Percentiles rank a stretch among this genome's conserved stretches.
Evolutionary conservation across 2,888 invertebrate species (phyloP).

Genomic region (Yponomeuta malinellus): DNA sequence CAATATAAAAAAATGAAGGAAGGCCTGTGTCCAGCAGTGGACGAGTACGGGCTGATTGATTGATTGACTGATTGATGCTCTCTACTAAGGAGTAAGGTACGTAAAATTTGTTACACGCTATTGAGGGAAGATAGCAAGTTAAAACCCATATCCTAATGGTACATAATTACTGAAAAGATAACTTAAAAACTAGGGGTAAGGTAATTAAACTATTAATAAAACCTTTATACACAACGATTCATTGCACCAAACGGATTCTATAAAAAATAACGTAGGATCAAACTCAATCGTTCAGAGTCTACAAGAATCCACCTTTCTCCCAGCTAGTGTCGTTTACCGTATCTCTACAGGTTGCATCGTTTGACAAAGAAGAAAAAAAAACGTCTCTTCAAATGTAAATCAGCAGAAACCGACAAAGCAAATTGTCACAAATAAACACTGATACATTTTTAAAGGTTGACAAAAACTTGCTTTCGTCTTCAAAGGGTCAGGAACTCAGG

Average conservation of each 20-base stretch:
- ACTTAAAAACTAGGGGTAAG: no score
- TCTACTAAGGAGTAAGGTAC: no score
- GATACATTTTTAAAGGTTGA: constrained; percentile 66
- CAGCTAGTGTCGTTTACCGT: constrained; percentile 69
- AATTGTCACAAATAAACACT: constrained; percentile 76
- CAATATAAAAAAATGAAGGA: no score
- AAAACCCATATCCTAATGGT: no score
- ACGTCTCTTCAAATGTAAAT: constrained; percentile 72
- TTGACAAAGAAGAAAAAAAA: constrained; percentile 49
- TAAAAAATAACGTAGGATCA: background rate
- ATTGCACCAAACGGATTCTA: background rate
- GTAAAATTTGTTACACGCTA: no score
- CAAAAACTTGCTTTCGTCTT: constrained; percentile 61
- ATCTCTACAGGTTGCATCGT: constrained; percentile 65
- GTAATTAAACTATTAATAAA: no score
- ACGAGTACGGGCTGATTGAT: no score
- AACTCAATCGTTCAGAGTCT: background rate
- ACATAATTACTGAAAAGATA: no score
- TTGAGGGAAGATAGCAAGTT: no score
- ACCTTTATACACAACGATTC: no score
- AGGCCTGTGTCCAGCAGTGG: no score
- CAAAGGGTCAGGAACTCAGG: constrained; percentile 71
- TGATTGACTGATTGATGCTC: no score
- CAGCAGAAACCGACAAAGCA: constrained; percentile 73
- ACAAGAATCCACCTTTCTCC: constrained; percentile 29